Base-by-base conservation (phyloP, 1,140 invertebrate species). In the Drosophila nasuta region DNA sequence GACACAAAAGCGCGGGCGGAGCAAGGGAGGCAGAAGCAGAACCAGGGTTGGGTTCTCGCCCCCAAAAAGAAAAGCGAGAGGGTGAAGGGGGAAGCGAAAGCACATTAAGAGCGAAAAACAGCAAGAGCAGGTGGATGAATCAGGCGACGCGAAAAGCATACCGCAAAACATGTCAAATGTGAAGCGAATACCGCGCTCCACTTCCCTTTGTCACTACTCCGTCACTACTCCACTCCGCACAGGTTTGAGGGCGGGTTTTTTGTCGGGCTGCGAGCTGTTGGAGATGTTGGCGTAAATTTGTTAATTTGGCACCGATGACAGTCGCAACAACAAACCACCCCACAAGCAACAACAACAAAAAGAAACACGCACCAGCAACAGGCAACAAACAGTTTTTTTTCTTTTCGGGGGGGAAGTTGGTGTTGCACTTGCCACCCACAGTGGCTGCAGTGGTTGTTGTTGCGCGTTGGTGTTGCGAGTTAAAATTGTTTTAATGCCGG, bases 401-500 rank as follows among this genome's bases (percentile, higher is more conserved):
- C 4, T 25, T 25, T 25, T n/a, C n/a, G n/a, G 3, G 20, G 3
- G 20, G 20, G 3, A 45, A 56, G 49, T 46, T 54, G 60, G 49
- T 15, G 64, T 48, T n/a, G 11, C 41, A 3, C 28, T 60, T 59
- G 49, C 10, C 65, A 78, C 62, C 33, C 59, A 25, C 20, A 25
- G 28, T 54, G 45, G 45, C 43, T 64, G 65, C 35, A 57, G 57
- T 11, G 38, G 58, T 15, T 72, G 67, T 63, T 81, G 79, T 63
- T 87, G 82, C 49, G 79, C 69, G 77, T 85, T 80, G 85, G 85
- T 89, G 85, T 79, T 85, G 78, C 78, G 75, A 92, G 91, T 86
- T 91, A 86, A 92, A 92, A 92, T 92, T 92, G 91, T 92, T 91
- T 92, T 92, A 92, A 92, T 92, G 91, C 74, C 75, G 83, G 75